Base-by-base conservation (phyloP, 2,113 vertebrate species). In the Tiliqua scincoides region DNA sequence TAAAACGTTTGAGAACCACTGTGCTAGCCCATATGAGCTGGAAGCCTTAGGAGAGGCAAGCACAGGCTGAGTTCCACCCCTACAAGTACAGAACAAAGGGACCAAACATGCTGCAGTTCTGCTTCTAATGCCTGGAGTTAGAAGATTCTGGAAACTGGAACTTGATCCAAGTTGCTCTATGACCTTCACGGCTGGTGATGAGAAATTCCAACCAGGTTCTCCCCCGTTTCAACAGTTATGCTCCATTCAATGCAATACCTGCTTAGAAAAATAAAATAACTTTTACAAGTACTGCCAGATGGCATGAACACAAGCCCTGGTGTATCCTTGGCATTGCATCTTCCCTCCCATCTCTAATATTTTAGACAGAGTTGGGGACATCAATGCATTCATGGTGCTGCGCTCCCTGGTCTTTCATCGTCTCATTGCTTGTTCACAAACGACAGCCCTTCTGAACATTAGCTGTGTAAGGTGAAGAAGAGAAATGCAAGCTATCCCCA, bases 381-480 rank as follows among this genome's bases (percentile, higher is more conserved):
- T 72, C 18, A 84, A 89, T 54, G 52, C 25, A 30, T 89, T 90
- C 82, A 4, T 1, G 88, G 78, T 88, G 27, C 70, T 62, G 1
- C 71, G n/a, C 89, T 84, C 72, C 14, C 15, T 2, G 74, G 6
- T 3, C 86, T 89, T 79, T 32, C 40, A 10, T 23, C 40, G 67
- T 80, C 57, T 87, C 72, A 71, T 54, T 0, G 0, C 17, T 84
- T 2, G 0, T 65, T 67, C 30, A 5, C 62, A 63, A 20, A 21
- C 17, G 73, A 65, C 23, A 87, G 6, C 68, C 87, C 57, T 68
- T 90, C 86, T 88, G 79, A 76, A 73, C 25, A 67, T 63, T 72
- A 88, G 37, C 54, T 71, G 72, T 2, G 5, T 30, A 82, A 77
- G 78, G 82, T 88, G 82, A 88, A 87, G 74, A 86, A 85, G 3